Conservation (phyloP, 2,888 invertebrate genomes). For the Melitaea athalia region DNA sequence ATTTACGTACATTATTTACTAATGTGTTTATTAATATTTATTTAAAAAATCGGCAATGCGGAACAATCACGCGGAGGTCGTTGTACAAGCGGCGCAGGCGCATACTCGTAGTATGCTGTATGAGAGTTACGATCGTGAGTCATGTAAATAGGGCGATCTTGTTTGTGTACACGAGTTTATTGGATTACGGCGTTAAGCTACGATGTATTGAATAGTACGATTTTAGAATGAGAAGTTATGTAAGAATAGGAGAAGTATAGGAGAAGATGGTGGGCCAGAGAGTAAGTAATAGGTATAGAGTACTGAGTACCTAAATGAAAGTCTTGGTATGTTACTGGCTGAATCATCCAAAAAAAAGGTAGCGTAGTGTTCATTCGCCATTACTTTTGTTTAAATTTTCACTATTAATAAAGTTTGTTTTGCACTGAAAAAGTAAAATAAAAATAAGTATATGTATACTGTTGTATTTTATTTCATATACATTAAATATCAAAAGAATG, state of each 20-base stretch:
- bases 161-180: slow-evolving; percentile 13
- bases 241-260: not conserved
- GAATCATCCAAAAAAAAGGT: no score
- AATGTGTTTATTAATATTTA: slow-evolving; percentile 28
- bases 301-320: no score
- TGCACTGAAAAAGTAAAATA: no score
- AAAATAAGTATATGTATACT: no score
- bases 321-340: no score
- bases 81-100: slow-evolving; percentile 36
- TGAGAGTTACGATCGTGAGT: slow-evolving; percentile 44
- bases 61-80: slow-evolving; percentile 41
- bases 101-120: not conserved
- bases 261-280: not conserved
- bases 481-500: no score
- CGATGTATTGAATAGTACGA: not conserved
- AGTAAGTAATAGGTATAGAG: no score
- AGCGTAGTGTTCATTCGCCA: no score
- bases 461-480: no score
- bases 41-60: slow-evolving; percentile 35
- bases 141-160: slow-evolving; percentile 46
- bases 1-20: slow-evolving; percentile 2
- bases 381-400: no score
- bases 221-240: not conserved
- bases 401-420: no score
- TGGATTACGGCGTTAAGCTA: not conserved